Base-by-base conservation (phyloP, 2,888 invertebrate genomes). In the Galerucella pusilla region DNA sequence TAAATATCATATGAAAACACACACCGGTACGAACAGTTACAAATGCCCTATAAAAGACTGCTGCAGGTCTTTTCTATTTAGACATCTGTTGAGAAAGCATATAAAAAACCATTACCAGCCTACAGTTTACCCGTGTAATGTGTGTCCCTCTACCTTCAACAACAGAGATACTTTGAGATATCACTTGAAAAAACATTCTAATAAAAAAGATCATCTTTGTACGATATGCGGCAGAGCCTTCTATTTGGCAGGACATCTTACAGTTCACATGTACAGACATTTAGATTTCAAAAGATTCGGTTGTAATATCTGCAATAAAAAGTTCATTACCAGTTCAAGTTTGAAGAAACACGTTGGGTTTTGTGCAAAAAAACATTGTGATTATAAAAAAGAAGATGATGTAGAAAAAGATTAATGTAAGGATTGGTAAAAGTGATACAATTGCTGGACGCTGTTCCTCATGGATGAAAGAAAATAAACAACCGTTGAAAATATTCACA, bases 121-220 rank as follows among this genome's bases (percentile, higher is more conserved):
- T 3, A 25, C 28, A 28, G 42, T 63, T 63, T 63, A n/a, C 42
- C 5, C 28, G 1, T 63, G 63, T 63, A 7, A 63, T 42, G 7
- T 63, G n/a, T 63, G 63, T 42, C 2, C 63, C 1, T 63, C 63
- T 63, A 63, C 28, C 25, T 63, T 63, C 35, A 63, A 63, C n/a
- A 63, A 28, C n/a, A 63, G 63, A 42, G 63, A 63, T n/a, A 35
- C 63, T n/a, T 42, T 63, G 10, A 42, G 63, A 14, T 63, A 63
- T n/a, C 63, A 63, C 14, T 12, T 63, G 12, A 63, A 63, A 63
- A 63, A 63, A 42, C 63, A 63, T 42, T 63, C 9, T n/a, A 63
- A 63, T 63, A 63, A 63, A 42, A 63, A 63, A 35, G 63, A 63
- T 63, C 63, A 63, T 42, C 42, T 63, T 35, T 63, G 63, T 63